Evolutionary conservation across 2,797 vertebrate species (phyloP).

Genomic region (Myotis pilosus): DNA sequence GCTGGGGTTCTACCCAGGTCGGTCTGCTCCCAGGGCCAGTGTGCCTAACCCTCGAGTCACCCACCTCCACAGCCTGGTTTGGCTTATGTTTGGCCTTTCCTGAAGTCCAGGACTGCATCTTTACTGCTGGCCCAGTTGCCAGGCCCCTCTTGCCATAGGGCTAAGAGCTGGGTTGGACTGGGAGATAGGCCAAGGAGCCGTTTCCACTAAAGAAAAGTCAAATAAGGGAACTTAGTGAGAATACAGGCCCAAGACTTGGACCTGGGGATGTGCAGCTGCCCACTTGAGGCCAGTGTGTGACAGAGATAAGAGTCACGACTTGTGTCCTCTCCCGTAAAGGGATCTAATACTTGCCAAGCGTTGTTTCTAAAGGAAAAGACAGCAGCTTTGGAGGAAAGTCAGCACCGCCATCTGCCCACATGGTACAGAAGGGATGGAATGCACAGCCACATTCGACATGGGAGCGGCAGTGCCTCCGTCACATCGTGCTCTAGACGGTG

Average conservation of each 20-base stretch:
- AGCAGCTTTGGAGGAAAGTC: background rate
- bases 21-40: background rate
- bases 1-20: background rate
- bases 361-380: background rate
- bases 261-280: background rate
- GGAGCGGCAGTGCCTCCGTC: background rate
- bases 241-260: background rate
- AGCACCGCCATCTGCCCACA: rapidly evolving
- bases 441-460: background rate
- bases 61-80: background rate
- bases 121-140: background rate
- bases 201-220: background rate
- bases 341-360: background rate
- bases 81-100: background rate
- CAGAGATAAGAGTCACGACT: background rate
- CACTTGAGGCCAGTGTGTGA: background rate
- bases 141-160: background rate
- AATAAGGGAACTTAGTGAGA: background rate
- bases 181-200: background rate
- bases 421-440: background rate
- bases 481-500: rapidly evolving
- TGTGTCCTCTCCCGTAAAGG: background rate
- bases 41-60: too few species aligned
- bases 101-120: background rate
- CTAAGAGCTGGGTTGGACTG: background rate